Base-by-base conservation (phyloP, 1,140 invertebrate species). In the Amyelois transitella region DNA sequence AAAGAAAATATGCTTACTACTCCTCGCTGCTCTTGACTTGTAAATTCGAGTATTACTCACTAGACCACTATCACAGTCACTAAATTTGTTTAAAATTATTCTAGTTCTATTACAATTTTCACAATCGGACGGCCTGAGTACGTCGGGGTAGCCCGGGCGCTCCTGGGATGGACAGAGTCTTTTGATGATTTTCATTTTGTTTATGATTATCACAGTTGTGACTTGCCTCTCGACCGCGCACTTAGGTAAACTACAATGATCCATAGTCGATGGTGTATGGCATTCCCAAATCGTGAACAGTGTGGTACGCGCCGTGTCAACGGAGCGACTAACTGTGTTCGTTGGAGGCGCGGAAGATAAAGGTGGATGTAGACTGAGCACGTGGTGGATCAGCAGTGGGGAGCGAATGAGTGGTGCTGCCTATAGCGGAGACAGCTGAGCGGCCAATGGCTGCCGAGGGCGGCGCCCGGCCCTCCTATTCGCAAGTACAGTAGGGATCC, bases 21-120 rank as follows among this genome's bases (percentile, higher is more conserved):
- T 85, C 75, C 70, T 81, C 4, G 77, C 75, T 48, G 77, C 44
- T 59, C 80, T 78, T 24, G 76, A 66, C 72, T 68, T 75, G 58
- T 85, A 82, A 6, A 74, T 69, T 65, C 73, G 69, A 68, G 60
- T 71, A 70, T 70, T 78, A 60, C 74, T 69, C 72, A 77, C 69
- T 70, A 75, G 55, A 72, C 69, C 80, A 85, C 79, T 87, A 85
- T 83, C 84, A 87, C 84, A 84, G 72, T 83, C 82, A 87, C 81
- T 83, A 65, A 72, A 80, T 78, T 72, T 52, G 69, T 69, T 82
- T n/a, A n/a, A n/a, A 77, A 63, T 69, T 62, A 72, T 72, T 80
- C 80, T 83, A 76, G 75, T 85, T 67, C 81, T 84, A 67, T 53
- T 65, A 69, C 81, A 87, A 62, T 73, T 66, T 75, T 78, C 77